phyloP scores from a whole-genome alignment of 2,113 vertebrate species.

The Conger conger region DNA sequence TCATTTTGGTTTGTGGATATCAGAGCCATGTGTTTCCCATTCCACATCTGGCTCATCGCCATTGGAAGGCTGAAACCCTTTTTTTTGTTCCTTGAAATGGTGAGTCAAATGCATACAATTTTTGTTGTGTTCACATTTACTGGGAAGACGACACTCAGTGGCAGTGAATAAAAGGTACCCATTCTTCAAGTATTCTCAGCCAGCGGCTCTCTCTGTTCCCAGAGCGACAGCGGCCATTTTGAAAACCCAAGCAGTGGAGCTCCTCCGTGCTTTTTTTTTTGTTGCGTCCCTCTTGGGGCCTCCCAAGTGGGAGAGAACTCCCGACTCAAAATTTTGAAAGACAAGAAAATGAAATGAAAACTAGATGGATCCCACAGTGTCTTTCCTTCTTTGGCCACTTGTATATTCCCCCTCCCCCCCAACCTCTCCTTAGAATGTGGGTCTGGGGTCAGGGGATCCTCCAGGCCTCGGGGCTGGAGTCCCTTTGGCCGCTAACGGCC shows the following conservation, averaged over 20 bases:
- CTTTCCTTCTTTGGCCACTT: slow-evolving; percentile 5
- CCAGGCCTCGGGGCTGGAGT: background rate
- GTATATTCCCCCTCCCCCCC: background rate
- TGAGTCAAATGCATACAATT: slow-evolving; percentile 78
- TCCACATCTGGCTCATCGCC: background rate
- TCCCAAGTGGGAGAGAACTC: background rate
- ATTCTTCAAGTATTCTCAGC: slow-evolving; percentile 91
- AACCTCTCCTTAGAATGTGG: background rate
- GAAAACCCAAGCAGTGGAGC: background rate
- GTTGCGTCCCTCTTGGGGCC: too few relatives aligned
- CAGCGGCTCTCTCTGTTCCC: slow-evolving; percentile 40
- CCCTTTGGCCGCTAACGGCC: background rate
- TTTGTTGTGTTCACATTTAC: slow-evolving; percentile 86
- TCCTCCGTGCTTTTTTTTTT: background rate
- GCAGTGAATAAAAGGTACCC: slow-evolving; percentile 81
- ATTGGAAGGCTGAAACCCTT: background rate
- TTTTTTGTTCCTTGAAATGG: slow-evolving; percentile 53
- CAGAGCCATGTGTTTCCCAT: background rate
- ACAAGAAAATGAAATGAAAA: background rate
- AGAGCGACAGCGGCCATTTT: slow-evolving; percentile 18
- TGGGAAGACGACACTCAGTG: slow-evolving; percentile 89
- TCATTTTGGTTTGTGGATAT: background rate
- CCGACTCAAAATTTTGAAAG: background rate
- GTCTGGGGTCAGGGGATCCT: background rate
- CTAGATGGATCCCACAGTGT: background rate